Conservation (phyloP, 2,888 invertebrate genomes). For the Amaurobius ferox region DNA sequence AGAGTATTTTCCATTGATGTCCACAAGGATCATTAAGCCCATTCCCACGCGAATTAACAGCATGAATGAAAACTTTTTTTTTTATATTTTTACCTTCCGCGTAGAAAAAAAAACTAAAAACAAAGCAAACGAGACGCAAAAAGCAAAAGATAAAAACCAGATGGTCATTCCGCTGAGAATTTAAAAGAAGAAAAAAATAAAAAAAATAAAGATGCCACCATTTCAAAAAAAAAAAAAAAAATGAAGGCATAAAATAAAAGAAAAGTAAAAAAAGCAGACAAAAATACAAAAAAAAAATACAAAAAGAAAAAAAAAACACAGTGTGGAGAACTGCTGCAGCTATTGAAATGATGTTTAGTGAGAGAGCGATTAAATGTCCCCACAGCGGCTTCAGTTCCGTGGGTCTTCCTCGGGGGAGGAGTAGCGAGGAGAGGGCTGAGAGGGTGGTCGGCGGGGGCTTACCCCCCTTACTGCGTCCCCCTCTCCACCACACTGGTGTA, state of each 20-base stretch:
- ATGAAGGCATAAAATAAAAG: slow-evolving; percentile 58
- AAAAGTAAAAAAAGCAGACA: slow-evolving; percentile 15
- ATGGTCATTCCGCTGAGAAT: slow-evolving; percentile 69
- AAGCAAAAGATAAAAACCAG: slow-evolving; percentile 42
- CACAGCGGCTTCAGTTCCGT: slow-evolving; percentile 55
- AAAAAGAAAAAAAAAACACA: slow-evolving; percentile 42
- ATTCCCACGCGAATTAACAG: slow-evolving; percentile 69
- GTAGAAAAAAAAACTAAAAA: slow-evolving; percentile 21
- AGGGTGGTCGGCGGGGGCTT: background rate
- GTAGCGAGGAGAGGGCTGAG: slow-evolving; percentile 21
- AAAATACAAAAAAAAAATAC: slow-evolving; percentile 20
- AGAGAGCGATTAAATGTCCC: slow-evolving; percentile 71
- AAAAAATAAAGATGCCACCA: background rate
- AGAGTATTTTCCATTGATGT: slow-evolving; percentile 60
- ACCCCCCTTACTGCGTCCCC: background rate
- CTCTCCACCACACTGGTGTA: slow-evolving; percentile 29
- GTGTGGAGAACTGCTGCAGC: slow-evolving; percentile 58
- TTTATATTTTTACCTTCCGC: background rate
- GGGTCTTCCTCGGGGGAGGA: slow-evolving; percentile 62
- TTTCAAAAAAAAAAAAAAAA: slow-evolving; percentile 20
- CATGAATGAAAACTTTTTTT: slow-evolving; percentile 60
- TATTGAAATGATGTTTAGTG: slow-evolving; percentile 72
- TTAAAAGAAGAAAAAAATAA: slow-evolving; percentile 21
- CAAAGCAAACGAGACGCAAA: slow-evolving; percentile 1
- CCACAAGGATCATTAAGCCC: slow-evolving; percentile 69